Evolutionary conservation across 2,888 invertebrate species (phyloP).

Genomic region (Pantelozetes paolii): DNA sequence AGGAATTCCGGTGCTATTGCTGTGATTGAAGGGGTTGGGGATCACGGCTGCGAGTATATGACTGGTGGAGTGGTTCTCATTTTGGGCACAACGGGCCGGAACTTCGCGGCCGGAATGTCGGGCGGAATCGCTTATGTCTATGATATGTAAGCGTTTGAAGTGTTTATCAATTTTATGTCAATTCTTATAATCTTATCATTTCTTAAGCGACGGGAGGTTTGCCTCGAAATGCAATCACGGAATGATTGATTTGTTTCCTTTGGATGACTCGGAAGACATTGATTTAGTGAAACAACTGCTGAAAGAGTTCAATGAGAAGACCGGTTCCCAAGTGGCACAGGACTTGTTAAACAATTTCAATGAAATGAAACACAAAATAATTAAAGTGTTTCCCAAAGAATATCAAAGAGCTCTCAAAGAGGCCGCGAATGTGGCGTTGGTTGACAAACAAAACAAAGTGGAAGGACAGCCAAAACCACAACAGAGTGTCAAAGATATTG

Average conservation of each 20-base stretch:
- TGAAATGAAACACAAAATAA: constrained; percentile 68
- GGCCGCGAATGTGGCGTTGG: not conserved
- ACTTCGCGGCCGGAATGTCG: constrained; percentile 99
- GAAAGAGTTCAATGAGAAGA: constrained; percentile 77
- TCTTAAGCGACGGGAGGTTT: constrained; percentile 56
- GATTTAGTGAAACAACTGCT: constrained; percentile 69
- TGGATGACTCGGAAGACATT: constrained; percentile 73
- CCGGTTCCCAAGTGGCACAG: constrained; percentile 78
- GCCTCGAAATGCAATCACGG: constrained; percentile 71
- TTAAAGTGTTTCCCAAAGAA: constrained; percentile 96
- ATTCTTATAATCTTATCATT: not conserved
- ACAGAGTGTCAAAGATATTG: constrained; percentile 46
- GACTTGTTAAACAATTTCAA: constrained; percentile 76
- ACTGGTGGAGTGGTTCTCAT: constrained; percentile 88
- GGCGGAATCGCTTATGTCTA: constrained; percentile 93
- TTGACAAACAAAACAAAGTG: not conserved
- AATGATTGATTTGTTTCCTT: constrained; percentile 80
- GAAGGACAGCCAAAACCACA: not conserved
- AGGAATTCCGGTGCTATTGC: constrained; percentile 94
- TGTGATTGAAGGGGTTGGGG: constrained; percentile 88
- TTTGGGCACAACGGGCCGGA: constrained; percentile 88
- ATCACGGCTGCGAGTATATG: constrained; percentile 99
- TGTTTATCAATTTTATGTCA: not conserved
- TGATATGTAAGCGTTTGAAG: constrained; percentile 58
- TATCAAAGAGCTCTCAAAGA: constrained; percentile 83